Evolutionary conservation across 2,113 vertebrate species (phyloP).

Genomic region (Mobula birostris): DNA sequence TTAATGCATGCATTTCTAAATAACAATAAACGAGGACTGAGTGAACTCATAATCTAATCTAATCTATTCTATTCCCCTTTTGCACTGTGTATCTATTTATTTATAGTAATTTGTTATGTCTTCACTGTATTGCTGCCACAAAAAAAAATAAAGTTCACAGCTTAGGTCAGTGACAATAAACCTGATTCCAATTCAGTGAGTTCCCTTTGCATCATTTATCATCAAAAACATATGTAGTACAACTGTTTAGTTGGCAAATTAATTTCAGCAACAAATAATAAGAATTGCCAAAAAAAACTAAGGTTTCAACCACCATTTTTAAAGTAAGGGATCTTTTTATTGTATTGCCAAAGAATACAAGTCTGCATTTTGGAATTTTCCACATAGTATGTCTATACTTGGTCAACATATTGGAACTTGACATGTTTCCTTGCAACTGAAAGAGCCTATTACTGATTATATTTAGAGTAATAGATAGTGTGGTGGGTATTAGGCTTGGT

Average conservation of each 20-base stretch:
- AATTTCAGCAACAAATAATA: conserved; percentile 4
- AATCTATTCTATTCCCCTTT: too few relatives aligned
- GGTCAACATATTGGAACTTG: background rate
- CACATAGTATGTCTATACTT: background rate
- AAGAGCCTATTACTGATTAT: background rate
- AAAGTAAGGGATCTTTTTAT: background rate
- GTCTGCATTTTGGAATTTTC: conserved; percentile 28
- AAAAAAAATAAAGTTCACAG: too few relatives aligned
- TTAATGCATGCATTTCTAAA: too few relatives aligned
- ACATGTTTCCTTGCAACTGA: background rate
- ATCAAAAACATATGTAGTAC: background rate
- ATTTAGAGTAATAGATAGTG: background rate
- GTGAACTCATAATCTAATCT: too few relatives aligned
- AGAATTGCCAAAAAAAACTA: background rate
- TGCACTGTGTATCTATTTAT: too few relatives aligned
- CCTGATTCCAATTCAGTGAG: too few relatives aligned
- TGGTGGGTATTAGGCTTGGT: background rate
- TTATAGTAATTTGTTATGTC: too few relatives aligned
- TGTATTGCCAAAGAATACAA: background rate
- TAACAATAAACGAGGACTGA: too few relatives aligned
- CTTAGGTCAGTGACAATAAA: too few relatives aligned
- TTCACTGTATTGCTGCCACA: too few relatives aligned
- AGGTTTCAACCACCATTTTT: background rate
- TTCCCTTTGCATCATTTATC: background rate
- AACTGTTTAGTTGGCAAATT: background rate